A percentile compares a stretch with the other conserved stretches of the same genome.
phyloP scores from a whole-genome alignment of 2,888 invertebrate species.

The Drosophila cognata region DNA sequence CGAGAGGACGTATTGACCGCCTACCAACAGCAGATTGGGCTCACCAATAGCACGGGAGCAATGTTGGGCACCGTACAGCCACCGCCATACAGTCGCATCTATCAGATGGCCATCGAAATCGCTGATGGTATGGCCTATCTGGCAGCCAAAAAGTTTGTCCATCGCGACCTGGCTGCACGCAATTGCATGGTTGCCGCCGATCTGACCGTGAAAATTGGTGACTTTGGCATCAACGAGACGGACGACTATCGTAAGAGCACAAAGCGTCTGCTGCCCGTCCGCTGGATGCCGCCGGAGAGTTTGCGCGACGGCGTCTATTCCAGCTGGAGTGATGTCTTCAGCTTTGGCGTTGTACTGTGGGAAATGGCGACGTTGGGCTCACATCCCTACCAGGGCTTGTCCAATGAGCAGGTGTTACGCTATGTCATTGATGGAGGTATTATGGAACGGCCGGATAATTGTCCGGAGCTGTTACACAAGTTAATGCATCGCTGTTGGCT shows the following conservation, averaged over 20 bases:
- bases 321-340: conserved; percentile 94
- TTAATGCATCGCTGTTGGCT: conserved; percentile 98
- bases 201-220: conserved; percentile 95
- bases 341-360: conserved; percentile 98
- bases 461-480: conserved; percentile 95
- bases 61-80: conserved; percentile 84
- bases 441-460: conserved; percentile 98
- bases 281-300: conserved; percentile 99
- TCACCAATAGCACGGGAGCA: conserved; percentile 22
- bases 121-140: conserved; percentile 99
- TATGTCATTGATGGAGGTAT: conserved; percentile 96
- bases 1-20: conserved; percentile 85
- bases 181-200: conserved; percentile 97
- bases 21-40: conserved; percentile 57
- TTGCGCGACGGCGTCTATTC: conserved; percentile 97
- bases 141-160: conserved; percentile 96
- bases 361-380: conserved; percentile 99
- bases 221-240: conserved; percentile 97
- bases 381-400: conserved; percentile 96
- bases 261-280: conserved; percentile 91
- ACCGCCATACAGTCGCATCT: conserved; percentile 90
- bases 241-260: conserved; percentile 97
- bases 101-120: conserved; percentile 95
- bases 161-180: conserved; percentile 96
- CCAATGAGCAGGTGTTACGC: conserved; percentile 96